Conservation (phyloP, 37 sponge, comb jelly and placozoan genomes). For the Chondrosia reniformis region DNA sequence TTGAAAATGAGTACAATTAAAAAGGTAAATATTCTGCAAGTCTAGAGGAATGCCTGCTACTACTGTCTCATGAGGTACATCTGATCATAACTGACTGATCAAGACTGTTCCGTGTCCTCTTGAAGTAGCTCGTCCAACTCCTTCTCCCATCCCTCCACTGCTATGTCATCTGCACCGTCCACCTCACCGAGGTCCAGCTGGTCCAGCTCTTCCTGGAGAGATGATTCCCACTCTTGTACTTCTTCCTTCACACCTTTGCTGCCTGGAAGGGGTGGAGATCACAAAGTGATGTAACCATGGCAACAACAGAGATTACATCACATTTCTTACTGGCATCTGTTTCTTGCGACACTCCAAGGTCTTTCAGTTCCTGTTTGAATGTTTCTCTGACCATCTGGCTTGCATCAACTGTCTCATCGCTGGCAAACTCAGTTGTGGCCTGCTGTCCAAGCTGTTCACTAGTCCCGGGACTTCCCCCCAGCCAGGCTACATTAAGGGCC, state of each 20-base stretch:
- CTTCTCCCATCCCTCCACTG: constrained; percentile 69
- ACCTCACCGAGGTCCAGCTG: constrained; percentile 16
- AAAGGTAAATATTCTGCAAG: too few species aligned
- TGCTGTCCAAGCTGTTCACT: constrained; percentile 20
- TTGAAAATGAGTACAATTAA: too few species aligned
- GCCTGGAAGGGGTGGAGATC: not conserved
- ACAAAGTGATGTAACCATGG: not conserved
- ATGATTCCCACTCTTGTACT: constrained; percentile 56
- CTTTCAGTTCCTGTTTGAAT: constrained; percentile 49
- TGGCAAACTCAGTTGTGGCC: constrained; percentile 78
- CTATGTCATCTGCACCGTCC: constrained; percentile 34
- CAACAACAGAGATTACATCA: too few species aligned
- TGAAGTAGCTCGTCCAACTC: constrained; percentile 77
- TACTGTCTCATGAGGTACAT: too few species aligned
- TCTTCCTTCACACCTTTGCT: not conserved
- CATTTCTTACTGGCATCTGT: not conserved
- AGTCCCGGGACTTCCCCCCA: not conserved
- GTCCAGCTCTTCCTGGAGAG: constrained; percentile 53
- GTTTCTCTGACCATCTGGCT: constrained; percentile 21
- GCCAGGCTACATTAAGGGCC: not conserved
- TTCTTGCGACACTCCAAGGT: constrained; percentile 60
- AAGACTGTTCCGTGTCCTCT: too few species aligned
- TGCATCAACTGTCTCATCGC: constrained; percentile 48
- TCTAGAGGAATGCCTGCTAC: too few species aligned
- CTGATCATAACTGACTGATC: too few species aligned